Conservation (phyloP, 2,113 vertebrate species). For the Sprattus sprattus region DNA sequence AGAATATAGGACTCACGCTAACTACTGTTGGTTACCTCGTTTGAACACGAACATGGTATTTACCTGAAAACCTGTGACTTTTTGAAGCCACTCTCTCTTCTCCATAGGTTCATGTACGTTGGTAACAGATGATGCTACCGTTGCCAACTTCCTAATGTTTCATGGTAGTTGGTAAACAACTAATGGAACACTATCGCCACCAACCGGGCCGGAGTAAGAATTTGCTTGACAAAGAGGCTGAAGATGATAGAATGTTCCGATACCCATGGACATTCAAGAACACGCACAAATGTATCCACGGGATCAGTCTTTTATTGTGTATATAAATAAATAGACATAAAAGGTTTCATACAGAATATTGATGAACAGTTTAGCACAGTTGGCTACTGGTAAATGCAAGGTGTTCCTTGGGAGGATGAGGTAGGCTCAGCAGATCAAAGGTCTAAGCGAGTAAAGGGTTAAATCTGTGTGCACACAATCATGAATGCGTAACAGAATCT, state of each 20-base stretch:
- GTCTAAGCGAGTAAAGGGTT: not conserved
- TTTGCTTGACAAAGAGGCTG: not conserved
- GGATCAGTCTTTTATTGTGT: not conserved
- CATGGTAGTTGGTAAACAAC: not conserved
- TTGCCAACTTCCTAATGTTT: not conserved
- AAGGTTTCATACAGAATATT: not conserved
- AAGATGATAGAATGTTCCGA: not conserved
- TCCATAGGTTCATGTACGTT: slow-evolving; percentile 53
- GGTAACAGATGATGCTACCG: not conserved
- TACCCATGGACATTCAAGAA: not conserved
- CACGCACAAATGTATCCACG: not conserved
- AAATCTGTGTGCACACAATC: not conserved
- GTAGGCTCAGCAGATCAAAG: not conserved
- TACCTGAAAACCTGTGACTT: slow-evolving; percentile 64
- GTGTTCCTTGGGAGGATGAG: not conserved
- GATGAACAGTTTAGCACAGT: not conserved
- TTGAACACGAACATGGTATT: not conserved
- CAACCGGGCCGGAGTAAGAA: not conserved
- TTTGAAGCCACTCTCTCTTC: slow-evolving; percentile 37
- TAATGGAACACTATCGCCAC: not conserved
- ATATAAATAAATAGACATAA: not conserved
- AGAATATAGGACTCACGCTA: not conserved
- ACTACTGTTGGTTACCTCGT: not conserved
- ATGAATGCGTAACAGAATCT: not conserved
- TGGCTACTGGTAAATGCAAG: not conserved